Evolutionary conservation across 92 coral and sea anemone species (phyloP).

Genomic region (Zoanthus gigantus): DNA sequence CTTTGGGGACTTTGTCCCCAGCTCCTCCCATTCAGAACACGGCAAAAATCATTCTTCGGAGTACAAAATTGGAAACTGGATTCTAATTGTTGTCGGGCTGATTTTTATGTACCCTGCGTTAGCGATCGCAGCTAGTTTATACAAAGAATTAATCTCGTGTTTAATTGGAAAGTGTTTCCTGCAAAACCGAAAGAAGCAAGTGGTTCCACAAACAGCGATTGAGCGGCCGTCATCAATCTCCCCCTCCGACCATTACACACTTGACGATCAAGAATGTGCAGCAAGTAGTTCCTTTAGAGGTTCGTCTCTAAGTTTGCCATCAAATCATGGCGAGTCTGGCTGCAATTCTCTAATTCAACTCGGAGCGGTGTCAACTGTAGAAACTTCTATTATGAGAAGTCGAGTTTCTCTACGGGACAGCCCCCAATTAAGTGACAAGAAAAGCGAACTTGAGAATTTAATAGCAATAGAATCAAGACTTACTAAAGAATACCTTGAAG

Average conservation of each 20-base stretch:
- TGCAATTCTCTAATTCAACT: constrained; percentile 31
- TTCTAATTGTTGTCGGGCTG: constrained; percentile 60
- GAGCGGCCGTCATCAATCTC: neutral
- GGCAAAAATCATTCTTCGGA: constrained; percentile 60
- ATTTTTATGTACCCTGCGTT: constrained; percentile 67
- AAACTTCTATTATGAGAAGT: constrained; percentile 50
- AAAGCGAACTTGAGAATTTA: constrained; percentile 49
- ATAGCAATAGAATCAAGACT: constrained; percentile 43
- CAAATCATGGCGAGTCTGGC: constrained; percentile 35
- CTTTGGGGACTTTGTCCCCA: constrained; percentile 75
- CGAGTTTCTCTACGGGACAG: constrained; percentile 39
- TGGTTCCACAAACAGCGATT: constrained; percentile 5
- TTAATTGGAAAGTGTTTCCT: constrained; percentile 6
- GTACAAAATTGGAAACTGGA: constrained; percentile 70
- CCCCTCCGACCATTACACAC: neutral
- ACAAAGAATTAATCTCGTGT: constrained; percentile 48
- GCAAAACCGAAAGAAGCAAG: constrained; percentile 9
- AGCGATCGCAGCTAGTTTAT: constrained; percentile 65
- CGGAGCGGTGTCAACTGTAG: constrained; percentile 60
- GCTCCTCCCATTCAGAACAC: constrained; percentile 44
- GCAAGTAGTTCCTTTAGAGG: constrained; percentile 19
- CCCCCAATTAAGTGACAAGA: neutral
- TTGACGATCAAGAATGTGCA: neutral
- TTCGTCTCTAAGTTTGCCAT: constrained; percentile 4
- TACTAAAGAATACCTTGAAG: constrained; percentile 54